phyloP scores from a whole-genome alignment of 2,113 vertebrate genomes.

The Bambusicola thoracicus region DNA sequence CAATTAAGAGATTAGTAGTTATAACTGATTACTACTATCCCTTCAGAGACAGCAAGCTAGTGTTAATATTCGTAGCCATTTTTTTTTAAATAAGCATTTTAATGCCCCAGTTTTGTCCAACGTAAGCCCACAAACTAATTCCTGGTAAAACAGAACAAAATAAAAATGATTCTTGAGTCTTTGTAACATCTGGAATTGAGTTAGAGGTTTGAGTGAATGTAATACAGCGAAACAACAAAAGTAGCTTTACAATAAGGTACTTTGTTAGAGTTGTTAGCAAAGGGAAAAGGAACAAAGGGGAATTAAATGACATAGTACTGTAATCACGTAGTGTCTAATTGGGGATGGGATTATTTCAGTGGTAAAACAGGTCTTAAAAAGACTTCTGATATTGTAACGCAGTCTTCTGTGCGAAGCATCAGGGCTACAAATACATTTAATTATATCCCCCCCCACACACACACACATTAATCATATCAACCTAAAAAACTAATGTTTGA shows the following conservation, averaged over 20 bases:
- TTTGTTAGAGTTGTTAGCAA: background rate
- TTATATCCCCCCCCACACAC: background rate
- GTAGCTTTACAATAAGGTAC: background rate
- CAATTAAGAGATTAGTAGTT: background rate
- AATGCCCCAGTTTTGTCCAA: background rate
- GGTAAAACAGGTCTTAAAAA: conserved; percentile 24
- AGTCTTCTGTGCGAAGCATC: background rate
- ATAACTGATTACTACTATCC: background rate
- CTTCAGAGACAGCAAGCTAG: background rate
- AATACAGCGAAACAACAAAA: background rate
- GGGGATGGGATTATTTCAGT: background rate
- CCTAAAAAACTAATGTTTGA: background rate
- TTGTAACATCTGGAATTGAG: background rate
- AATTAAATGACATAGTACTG: background rate
- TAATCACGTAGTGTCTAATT: background rate
- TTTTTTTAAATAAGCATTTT: background rate
- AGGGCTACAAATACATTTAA: background rate
- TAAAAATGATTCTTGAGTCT: background rate
- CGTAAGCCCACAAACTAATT: background rate
- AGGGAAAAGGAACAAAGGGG: conserved; percentile 26
- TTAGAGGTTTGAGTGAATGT: background rate
- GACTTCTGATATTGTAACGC: background rate
- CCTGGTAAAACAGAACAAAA: background rate
- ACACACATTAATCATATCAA: background rate
- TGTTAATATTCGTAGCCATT: background rate